Conservation (phyloP, 2,113 vertebrate genomes). For the Rousettus leschenaultii region DNA sequence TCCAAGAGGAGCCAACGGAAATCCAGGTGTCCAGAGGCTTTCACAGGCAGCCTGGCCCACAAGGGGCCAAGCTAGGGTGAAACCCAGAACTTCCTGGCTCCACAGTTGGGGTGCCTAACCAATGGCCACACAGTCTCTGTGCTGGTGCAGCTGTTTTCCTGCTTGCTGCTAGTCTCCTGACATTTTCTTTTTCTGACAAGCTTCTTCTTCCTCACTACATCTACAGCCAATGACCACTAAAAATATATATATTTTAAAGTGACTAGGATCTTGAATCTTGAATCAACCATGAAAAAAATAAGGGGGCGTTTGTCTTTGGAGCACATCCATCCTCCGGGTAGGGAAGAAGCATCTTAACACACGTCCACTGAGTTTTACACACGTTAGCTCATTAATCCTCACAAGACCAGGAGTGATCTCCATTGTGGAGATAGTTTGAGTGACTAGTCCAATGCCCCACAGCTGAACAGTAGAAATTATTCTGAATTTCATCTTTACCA, state of each 20-base stretch:
- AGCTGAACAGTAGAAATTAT: not conserved
- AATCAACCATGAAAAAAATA: not conserved
- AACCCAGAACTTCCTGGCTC: not conserved
- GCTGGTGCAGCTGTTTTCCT: accelerated
- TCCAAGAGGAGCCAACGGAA: not conserved
- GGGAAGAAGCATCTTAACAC: not conserved
- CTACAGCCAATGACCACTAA: not conserved
- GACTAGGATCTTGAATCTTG: not conserved
- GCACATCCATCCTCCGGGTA: not conserved
- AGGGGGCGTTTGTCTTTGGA: not conserved
- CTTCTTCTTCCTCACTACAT: not conserved
- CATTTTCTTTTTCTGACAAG: not conserved
- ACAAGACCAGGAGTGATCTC: not conserved
- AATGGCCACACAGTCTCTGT: accelerated
- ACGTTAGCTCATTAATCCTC: not conserved
- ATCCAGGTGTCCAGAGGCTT: not conserved
- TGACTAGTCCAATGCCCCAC: not conserved
- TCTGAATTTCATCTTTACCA: not conserved
- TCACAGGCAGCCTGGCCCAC: not conserved
- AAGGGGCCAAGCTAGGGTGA: not conserved
- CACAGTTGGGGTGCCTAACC: too few relatives aligned
- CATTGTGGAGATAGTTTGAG: not conserved
- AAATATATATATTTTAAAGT: not conserved
- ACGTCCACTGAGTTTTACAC: not conserved
- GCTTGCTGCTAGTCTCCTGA: not conserved